Percentiles rank a stretch among this genome's conserved stretches.
Conservation (phyloP, 1,140 invertebrate species). For the Centruroides vittatus region DNA sequence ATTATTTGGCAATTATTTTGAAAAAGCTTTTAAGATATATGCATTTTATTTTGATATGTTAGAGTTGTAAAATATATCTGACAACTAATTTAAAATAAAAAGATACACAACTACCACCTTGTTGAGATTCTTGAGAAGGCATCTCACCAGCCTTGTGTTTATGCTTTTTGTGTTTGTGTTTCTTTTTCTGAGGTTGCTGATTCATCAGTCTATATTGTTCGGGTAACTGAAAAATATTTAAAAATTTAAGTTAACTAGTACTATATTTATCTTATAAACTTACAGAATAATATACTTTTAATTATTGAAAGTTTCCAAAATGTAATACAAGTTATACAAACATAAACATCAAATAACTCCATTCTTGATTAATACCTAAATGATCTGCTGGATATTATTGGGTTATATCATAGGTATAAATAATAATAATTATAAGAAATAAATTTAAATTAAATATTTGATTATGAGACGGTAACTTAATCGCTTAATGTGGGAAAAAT, state of each 20-base stretch:
- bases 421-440: too few relatives aligned
- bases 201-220: conserved; percentile 90
- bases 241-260: conserved; percentile 9
- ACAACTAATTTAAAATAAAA: too few relatives aligned
- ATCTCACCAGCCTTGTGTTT: conserved; percentile 52
- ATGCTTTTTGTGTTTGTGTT: conserved; percentile 91
- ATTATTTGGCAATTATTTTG: too few relatives aligned
- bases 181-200: conserved; percentile 68
- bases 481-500: too few relatives aligned
- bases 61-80: not conserved
- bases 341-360: too few relatives aligned
- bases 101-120: conserved; percentile 4
- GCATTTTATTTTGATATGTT: not conserved
- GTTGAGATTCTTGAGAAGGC: conserved; percentile 25
- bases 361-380: too few relatives aligned
- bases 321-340: too few relatives aligned
- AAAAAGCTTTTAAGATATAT: not conserved
- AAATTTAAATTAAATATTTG: too few relatives aligned
- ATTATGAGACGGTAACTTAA: too few relatives aligned
- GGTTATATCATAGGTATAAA: too few relatives aligned
- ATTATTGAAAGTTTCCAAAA: too few relatives aligned
- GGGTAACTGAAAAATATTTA: conserved; percentile 47
- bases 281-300: not conserved
- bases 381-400: too few relatives aligned
- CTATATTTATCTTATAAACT: not conserved